Percentiles rank a stretch among this genome's conserved stretches.
Evolutionary conservation across 2,888 invertebrate genomes (phyloP).

Genomic region (Dyspetes luteomarginatus): DNA sequence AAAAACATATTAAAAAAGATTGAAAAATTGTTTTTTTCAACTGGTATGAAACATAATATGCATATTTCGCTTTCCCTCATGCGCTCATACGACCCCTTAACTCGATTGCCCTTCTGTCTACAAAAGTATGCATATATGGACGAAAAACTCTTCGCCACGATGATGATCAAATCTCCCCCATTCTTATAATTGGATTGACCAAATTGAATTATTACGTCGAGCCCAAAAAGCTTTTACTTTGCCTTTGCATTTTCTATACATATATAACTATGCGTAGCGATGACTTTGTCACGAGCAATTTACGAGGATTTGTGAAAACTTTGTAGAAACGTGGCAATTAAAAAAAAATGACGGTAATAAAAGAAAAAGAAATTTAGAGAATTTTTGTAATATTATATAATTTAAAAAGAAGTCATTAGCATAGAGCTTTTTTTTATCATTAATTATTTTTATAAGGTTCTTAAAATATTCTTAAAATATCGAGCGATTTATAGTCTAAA

Average conservation of each 20-base stretch:
- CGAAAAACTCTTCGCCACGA: neutral
- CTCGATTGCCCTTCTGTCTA: neutral
- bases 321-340: neutral
- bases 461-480: neutral
- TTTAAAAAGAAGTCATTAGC: neutral
- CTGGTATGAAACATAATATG: neutral
- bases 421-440: neutral
- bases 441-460: neutral
- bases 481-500: no score
- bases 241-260: neutral
- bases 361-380: no score
- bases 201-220: constrained; percentile 41
- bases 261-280: neutral
- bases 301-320: neutral
- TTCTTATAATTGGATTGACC: constrained; percentile 45
- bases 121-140: neutral
- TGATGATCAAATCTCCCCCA: constrained; percentile 20
- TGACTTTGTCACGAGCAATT: neutral
- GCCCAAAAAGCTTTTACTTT: neutral
- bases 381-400: neutral
- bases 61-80: neutral
- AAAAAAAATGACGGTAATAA: no score
- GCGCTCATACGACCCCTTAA: neutral
- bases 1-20: no score
- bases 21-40: no score